phyloP scores from a whole-genome alignment of 2,888 invertebrate genomes.

The Eueremaeus valkanovi region DNA sequence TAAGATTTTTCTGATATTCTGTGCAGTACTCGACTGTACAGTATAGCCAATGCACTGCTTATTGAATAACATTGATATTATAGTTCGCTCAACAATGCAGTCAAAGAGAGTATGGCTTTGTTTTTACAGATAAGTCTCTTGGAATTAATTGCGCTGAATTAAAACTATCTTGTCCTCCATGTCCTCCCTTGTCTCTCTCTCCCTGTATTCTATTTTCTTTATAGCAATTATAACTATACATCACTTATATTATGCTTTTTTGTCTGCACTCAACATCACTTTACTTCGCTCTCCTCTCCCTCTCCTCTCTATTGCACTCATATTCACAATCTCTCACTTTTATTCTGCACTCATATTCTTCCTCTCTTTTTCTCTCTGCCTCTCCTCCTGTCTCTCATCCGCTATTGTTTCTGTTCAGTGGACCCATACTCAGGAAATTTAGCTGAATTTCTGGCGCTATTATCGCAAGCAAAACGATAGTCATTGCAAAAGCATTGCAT shows the following conservation, averaged over 20 bases:
- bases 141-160: not conserved
- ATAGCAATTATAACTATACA: slow-evolving; percentile 20
- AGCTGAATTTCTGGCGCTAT: not conserved
- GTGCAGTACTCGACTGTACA: too few relatives aligned
- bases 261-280: not conserved
- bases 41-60: not conserved
- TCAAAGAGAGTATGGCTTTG: slow-evolving; percentile 14
- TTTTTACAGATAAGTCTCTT: not conserved
- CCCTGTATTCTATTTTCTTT: slow-evolving; percentile 1
- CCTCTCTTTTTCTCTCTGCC: too few relatives aligned
- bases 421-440: slow-evolving; percentile 26
- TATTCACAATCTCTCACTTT: not conserved
- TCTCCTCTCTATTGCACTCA: not conserved
- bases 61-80: slow-evolving; percentile 15
- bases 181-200: too few relatives aligned
- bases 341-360: not conserved
- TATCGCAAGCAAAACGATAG: not conserved
- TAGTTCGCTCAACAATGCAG: not conserved
- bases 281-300: not conserved
- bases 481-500: not conserved
- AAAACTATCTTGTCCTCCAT: slow-evolving; percentile 8
- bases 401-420: slow-evolving; percentile 25
- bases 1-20: too few relatives aligned
- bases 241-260: not conserved
- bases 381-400: not conserved